Conservation (phyloP, 1,140 invertebrate genomes). For the Bombus waltoni region DNA sequence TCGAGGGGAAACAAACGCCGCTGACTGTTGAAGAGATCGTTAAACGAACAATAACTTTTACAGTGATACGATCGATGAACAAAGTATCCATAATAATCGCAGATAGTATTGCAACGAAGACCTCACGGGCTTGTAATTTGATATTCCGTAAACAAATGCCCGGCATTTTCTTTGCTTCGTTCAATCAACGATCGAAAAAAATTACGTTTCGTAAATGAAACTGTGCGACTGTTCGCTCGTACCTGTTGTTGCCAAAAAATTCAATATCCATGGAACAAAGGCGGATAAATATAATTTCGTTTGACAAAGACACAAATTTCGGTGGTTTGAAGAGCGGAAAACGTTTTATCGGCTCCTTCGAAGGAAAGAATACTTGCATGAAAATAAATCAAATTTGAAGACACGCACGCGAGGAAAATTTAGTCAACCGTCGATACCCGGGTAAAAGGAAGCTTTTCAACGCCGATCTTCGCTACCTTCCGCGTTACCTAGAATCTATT, state of each 20-base stretch:
- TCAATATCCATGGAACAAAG: background rate
- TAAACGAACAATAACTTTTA: conserved; percentile 22
- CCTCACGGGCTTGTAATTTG: background rate
- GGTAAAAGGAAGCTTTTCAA: background rate
- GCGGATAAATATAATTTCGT: background rate
- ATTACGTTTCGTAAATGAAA: background rate
- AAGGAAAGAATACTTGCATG: too few species aligned
- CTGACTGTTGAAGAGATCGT: background rate
- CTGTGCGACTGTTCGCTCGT: background rate
- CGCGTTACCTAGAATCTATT: background rate
- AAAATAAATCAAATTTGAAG: background rate
- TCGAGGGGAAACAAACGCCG: conserved; percentile 10
- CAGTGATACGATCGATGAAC: background rate
- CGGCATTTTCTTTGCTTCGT: conserved; percentile 1
- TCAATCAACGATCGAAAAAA: background rate
- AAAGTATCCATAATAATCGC: background rate
- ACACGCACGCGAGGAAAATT: background rate
- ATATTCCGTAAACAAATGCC: background rate
- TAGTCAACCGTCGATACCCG: background rate
- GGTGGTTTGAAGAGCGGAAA: too few species aligned
- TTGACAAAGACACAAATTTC: background rate
- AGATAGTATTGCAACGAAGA: background rate
- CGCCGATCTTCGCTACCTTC: background rate
- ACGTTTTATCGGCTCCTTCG: too few species aligned
- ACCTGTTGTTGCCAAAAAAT: background rate